Evolutionary conservation across 2,797 vertebrate genomes (phyloP).

Genomic region (Paratrypauchen microcephalus): DNA sequence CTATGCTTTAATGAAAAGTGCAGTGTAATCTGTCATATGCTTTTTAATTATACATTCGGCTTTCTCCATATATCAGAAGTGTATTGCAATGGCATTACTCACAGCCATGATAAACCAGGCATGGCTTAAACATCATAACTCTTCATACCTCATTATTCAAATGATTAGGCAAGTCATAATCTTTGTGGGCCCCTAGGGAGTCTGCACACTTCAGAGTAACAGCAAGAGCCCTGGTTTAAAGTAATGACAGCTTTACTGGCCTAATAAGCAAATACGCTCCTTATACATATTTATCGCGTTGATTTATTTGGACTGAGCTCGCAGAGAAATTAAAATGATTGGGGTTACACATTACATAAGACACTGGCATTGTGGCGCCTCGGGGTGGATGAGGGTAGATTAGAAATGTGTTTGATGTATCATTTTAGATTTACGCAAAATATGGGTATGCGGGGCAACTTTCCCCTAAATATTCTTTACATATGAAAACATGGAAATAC

Average conservation of each 20-base stretch:
- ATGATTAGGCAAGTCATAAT: slow-evolving; percentile 40
- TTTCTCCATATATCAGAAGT: slow-evolving; percentile 11
- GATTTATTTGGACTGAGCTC: slow-evolving; percentile 20
- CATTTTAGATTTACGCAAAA: not conserved
- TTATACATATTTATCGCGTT: slow-evolving; percentile 64
- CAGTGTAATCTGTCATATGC: too few relatives aligned
- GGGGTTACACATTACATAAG: slow-evolving; percentile 40
- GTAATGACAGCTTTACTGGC: slow-evolving; percentile 44
- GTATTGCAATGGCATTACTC: slow-evolving; percentile 19
- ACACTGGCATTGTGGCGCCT: slow-evolving; percentile 1
- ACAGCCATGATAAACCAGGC: slow-evolving; percentile 32
- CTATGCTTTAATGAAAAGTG: too few relatives aligned
- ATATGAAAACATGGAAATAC: not conserved
- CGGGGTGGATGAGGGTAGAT: not conserved
- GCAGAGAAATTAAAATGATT: slow-evolving; percentile 29
- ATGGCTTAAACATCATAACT: slow-evolving; percentile 27
- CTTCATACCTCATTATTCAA: slow-evolving; percentile 46
- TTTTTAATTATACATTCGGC: not conserved
- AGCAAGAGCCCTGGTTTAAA: slow-evolving; percentile 21
- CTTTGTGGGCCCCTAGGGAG: slow-evolving; percentile 21
- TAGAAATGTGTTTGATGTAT: slow-evolving; percentile 10
- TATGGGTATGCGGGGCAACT: not conserved
- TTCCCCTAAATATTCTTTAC: not conserved
- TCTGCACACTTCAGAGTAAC: slow-evolving; percentile 22
- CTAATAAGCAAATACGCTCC: slow-evolving; percentile 59